A percentile compares a stretch with the other conserved stretches of the same genome.
Evolutionary conservation across 2,797 vertebrate genomes (phyloP).

Genomic region (Remorina albescens): DNA sequence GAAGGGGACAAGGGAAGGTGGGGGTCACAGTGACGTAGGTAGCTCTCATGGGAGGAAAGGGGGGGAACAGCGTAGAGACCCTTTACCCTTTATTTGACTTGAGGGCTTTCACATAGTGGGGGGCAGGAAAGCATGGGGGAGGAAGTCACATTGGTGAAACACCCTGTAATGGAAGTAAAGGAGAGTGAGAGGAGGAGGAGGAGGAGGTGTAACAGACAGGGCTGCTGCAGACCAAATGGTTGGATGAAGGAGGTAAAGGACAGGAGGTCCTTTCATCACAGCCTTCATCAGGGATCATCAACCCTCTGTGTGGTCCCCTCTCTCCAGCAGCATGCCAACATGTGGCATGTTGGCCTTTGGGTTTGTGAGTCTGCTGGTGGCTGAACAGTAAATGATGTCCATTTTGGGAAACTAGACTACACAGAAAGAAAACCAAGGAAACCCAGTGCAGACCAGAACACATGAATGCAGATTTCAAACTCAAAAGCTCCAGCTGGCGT

Average conservation of each 20-base stretch:
- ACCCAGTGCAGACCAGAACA: background rate
- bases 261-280: conserved; percentile 54
- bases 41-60: conserved; percentile 29
- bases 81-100: conserved; percentile 68
- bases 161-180: conserved; percentile 55
- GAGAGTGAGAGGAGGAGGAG: conserved; percentile 17
- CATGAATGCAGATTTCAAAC: background rate
- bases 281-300: conserved; percentile 41
- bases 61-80: conserved; percentile 35
- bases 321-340: conserved; percentile 33
- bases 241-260: conserved; percentile 40
- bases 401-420: conserved; percentile 4
- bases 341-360: conserved; percentile 52
- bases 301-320: conserved; percentile 69
- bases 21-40: conserved; percentile 49
- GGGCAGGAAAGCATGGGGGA: conserved; percentile 57
- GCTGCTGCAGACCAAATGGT: conserved; percentile 56
- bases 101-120: conserved; percentile 53
- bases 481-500: too few species aligned
- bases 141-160: conserved; percentile 62
- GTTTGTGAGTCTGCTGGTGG: conserved; percentile 15
- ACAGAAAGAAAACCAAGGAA: background rate
- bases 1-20: conserved; percentile 17
- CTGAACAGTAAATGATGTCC: conserved; percentile 8
- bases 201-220: conserved; percentile 29